Conservation (phyloP, 2,797 vertebrate species). For the Triplophysa yarkandensis region DNA sequence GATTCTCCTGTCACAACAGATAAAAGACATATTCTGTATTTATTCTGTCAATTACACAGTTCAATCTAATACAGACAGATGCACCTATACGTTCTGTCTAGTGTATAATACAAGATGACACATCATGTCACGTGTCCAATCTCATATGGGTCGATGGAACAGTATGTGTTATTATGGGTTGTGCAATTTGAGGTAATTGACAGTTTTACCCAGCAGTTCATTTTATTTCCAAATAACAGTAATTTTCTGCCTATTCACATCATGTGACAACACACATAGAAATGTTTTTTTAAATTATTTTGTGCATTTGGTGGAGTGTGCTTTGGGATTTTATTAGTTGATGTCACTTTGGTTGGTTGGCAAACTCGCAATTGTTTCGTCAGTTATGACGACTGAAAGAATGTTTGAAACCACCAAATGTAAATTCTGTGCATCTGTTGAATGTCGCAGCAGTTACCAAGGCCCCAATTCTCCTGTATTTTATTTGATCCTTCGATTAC, state of each 20-base stretch:
- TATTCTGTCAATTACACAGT: conserved; percentile 19
- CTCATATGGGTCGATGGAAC: conserved; percentile 6
- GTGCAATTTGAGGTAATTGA: conserved; percentile 30
- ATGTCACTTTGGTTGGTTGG: neutral
- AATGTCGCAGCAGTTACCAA: neutral
- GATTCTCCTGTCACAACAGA: neutral
- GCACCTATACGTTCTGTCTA: conserved; percentile 5
- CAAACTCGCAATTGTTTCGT: neutral
- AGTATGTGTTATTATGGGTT: conserved; percentile 28
- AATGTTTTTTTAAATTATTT: neutral
- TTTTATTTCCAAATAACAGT: conserved; percentile 1
- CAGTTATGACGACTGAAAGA: neutral
- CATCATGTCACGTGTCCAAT: neutral
- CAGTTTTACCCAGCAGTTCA: neutral
- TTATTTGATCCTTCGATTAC: neutral
- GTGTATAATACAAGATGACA: neutral
- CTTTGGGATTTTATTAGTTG: neutral
- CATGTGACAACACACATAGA: neutral
- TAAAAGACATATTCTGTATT: neutral
- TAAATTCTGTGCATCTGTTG: neutral
- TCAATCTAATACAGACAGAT: neutral
- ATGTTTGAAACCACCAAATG: neutral
- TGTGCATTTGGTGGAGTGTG: neutral
- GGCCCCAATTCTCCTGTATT: neutral
- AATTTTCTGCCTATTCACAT: conserved; percentile 17